Conservation (phyloP, 2,888 invertebrate species). For the Rhingia campestris region DNA sequence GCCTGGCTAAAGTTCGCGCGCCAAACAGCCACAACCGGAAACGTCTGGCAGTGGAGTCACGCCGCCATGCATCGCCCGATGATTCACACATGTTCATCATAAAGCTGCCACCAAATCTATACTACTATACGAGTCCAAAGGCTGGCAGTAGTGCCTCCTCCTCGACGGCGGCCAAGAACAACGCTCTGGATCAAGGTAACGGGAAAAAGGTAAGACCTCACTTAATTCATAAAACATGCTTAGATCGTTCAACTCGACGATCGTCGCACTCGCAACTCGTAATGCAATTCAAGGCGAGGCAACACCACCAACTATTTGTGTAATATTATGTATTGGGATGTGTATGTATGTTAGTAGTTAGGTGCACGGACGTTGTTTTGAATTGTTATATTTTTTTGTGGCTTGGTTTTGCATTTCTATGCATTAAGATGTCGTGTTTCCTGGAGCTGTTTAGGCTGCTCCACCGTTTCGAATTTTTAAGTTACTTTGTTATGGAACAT, state of each 20-base stretch:
- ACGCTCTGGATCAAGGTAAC: conserved; percentile 78
- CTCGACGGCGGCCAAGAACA: conserved; percentile 80
- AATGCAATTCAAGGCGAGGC: conserved; percentile 29
- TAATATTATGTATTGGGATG: too few relatives aligned
- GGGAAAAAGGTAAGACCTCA: conserved; percentile 81
- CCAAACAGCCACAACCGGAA: conserved; percentile 92
- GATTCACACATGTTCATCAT: conserved; percentile 94
- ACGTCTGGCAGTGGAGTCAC: conserved; percentile 89
- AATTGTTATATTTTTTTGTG: conserved; percentile 31
- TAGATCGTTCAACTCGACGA: conserved; percentile 56
- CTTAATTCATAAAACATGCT: conserved; percentile 71
- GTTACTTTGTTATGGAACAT: conserved; percentile 34
- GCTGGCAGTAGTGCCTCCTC: conserved; percentile 83
- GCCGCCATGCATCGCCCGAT: conserved; percentile 87
- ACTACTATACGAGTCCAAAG: conserved; percentile 89
- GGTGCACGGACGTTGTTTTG: conserved; percentile 15
- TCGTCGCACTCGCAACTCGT: too few relatives aligned
- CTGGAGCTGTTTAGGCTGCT: conserved; percentile 32
- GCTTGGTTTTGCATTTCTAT: conserved; percentile 18
- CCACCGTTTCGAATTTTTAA: conserved; percentile 25
- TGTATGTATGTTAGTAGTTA: background rate
- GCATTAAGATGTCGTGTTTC: conserved; percentile 43
- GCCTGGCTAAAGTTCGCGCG: conserved; percentile 88
- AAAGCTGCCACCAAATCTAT: conserved; percentile 92
- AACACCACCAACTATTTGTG: background rate